These are phyloP conservation scores for Ceuthmochares aereus DNA, from an alignment of 2,113 vertebrate genomes.

Conservation along the genomic window DNA sequence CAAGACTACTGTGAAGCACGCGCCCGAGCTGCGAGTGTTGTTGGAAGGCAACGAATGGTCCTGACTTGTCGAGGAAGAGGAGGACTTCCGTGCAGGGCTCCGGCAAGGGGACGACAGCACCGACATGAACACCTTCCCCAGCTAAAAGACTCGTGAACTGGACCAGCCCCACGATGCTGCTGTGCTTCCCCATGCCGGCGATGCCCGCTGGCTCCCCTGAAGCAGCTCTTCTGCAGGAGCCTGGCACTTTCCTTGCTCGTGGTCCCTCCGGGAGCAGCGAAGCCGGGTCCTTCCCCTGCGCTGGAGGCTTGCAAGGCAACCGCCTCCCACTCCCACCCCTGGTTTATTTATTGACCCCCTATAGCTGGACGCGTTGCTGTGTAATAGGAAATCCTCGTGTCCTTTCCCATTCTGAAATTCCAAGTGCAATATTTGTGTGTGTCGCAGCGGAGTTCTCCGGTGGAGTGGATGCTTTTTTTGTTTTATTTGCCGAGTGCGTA, in stretches of 20 bases:
- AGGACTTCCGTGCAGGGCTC: neutral
- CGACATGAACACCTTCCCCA: rapidly evolving
- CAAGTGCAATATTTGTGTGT: constrained; percentile 94
- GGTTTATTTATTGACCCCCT: constrained; percentile 92
- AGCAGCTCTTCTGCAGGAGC: constrained; percentile 53
- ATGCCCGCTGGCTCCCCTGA: neutral
- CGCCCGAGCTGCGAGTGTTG: neutral
- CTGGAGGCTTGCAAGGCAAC: neutral
- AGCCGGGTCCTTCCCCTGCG: neutral
- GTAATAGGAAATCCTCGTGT: constrained; percentile 76
- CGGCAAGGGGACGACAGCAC: neutral
- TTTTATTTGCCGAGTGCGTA: neutral
- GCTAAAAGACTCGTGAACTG: neutral
- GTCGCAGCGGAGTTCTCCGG: constrained; percentile 63
- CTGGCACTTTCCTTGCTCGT: neutral
- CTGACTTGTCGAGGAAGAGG: neutral
- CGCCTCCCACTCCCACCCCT: neutral
- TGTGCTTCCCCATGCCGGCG: neutral
- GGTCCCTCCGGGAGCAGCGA: neutral
- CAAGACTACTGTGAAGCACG: constrained; percentile 47
- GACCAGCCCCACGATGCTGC: neutral
- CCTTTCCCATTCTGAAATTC: constrained; percentile 73
- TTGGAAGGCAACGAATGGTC: neutral
- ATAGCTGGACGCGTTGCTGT: constrained; percentile 81
- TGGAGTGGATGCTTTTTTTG: constrained; percentile 61